A percentile compares a stretch with the other conserved stretches of the same genome.
Conservation (phyloP, 2,113 vertebrate genomes). For the Serilophus lunatus region DNA sequence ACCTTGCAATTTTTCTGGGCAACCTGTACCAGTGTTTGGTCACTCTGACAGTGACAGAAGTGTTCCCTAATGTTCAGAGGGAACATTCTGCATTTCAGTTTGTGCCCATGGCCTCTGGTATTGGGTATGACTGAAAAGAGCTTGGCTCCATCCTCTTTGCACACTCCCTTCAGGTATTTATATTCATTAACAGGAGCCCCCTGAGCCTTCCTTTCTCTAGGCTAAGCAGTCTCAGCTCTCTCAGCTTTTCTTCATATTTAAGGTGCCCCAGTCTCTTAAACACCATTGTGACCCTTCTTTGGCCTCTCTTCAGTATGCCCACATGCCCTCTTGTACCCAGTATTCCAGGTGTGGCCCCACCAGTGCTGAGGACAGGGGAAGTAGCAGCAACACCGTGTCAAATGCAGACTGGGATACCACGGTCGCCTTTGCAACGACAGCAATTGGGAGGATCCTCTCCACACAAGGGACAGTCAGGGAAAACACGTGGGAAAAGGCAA, state of each 20-base stretch:
- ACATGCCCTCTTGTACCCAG: fast-evolving
- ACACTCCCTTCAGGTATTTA: neutral
- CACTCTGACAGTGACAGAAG: neutral
- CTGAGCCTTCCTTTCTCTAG: neutral
- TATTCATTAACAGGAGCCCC: neutral
- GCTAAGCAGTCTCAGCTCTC: neutral
- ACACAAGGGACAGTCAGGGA: fast-evolving
- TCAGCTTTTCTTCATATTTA: neutral
- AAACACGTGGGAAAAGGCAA: neutral
- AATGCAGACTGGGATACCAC: neutral
- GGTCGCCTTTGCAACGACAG: fast-evolving
- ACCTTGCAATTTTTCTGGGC: neutral
- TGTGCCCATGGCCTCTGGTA: neutral
- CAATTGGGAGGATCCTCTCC: neutral
- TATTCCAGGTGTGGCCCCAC: neutral
- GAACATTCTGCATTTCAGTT: neutral
- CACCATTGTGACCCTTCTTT: neutral
- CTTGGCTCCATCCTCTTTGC: neutral
- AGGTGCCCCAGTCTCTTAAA: neutral
- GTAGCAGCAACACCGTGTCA: neutral
- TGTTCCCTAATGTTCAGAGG: neutral
- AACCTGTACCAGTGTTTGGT: neutral
- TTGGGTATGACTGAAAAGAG: neutral
- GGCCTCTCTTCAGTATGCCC: neutral
- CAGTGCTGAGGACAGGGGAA: neutral